phyloP scores from a whole-genome alignment of 2,113 vertebrate species.

The Paramisgurnus dabryanus region DNA sequence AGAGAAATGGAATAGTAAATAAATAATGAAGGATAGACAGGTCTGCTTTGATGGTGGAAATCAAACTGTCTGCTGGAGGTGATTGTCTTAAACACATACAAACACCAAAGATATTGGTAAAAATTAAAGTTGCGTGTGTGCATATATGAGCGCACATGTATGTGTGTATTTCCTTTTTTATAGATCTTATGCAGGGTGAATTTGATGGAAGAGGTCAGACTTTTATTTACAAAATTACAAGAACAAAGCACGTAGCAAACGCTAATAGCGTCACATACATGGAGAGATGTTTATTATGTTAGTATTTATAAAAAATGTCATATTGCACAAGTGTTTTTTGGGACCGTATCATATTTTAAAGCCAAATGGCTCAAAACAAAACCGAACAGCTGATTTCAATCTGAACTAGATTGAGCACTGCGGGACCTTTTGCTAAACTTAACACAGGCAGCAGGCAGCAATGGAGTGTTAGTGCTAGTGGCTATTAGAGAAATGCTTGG shows the following conservation, averaged over 20 bases:
- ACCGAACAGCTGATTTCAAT: slow-evolving; percentile 17
- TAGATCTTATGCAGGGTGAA: slow-evolving; percentile 25
- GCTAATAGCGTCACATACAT: neutral
- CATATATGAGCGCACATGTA: slow-evolving; percentile 12
- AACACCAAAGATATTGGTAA: slow-evolving; percentile 37
- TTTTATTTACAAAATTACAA: slow-evolving; percentile 10
- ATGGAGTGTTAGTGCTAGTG: neutral
- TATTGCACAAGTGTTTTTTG: neutral
- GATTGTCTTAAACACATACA: slow-evolving; percentile 41
- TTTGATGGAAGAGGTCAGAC: slow-evolving; percentile 8
- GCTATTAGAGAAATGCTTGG: slow-evolving; percentile 21
- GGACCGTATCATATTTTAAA: neutral
- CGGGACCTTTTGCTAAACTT: slow-evolving; percentile 15
- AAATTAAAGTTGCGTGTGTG: slow-evolving; percentile 7
- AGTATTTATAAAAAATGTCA: neutral
- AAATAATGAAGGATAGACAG: slow-evolving; percentile 55
- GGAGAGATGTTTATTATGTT: neutral
- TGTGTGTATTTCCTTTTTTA: neutral
- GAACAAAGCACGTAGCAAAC: slow-evolving; percentile 21
- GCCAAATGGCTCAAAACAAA: neutral
- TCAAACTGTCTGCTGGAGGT: slow-evolving; percentile 42
- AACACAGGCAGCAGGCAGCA: slow-evolving; percentile 12
- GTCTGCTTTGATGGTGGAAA: slow-evolving; percentile 50
- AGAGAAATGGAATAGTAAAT: slow-evolving; percentile 54
- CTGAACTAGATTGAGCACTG: neutral